Evolutionary conservation across 2,113 vertebrate genomes (phyloP), one percentile per base, ranked within the genome.

Genomic region (Mirza zaza): DNA sequence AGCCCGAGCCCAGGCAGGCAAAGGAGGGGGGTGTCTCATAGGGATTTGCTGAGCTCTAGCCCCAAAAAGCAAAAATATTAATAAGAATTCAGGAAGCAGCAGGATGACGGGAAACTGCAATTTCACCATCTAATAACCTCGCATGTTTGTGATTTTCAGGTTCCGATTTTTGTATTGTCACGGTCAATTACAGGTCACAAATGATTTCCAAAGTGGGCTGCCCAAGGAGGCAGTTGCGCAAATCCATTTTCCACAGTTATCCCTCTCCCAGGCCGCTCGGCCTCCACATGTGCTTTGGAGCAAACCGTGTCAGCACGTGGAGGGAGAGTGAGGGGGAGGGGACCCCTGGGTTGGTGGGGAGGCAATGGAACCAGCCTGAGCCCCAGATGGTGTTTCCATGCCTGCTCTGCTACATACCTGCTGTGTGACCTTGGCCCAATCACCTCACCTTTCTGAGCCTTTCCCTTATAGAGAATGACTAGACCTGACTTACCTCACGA

Each of bases 131-230:
- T 94, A 97, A 97, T 93, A 91, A 93, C 79, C 91, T 52, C 70
- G 68, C 50, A 48, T 91, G 95, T 90, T 96, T 93, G 91, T 84
- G 84, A 97, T 95, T 96, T 96, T 95, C 96, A 95, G 87, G 91
- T 97, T 95, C 95, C 93, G 91, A 84, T 95, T 97, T 96, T 94
- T 76, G 82, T 91, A 94, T 93, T 17, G 2, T 94, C 90, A 95
- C 0, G 27, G 93, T 97, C 96, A 97, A 95, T 95, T 97, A 95
- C 75, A 97, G 97, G 95, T 97, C 97, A 97, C 96, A 97, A 89
- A 90, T 96, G 79, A 94, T 94, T 97, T 97, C 93, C 95, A 97
- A 95, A 96, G 96, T 93, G 57, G 79, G 79, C 96, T 90, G 63
- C 91, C 91, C 13, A 25, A 63, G 79, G 79, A 98, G 13, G 42